phyloP scores from a whole-genome alignment of 2,797 vertebrate species.

The Nothura maculosa region DNA sequence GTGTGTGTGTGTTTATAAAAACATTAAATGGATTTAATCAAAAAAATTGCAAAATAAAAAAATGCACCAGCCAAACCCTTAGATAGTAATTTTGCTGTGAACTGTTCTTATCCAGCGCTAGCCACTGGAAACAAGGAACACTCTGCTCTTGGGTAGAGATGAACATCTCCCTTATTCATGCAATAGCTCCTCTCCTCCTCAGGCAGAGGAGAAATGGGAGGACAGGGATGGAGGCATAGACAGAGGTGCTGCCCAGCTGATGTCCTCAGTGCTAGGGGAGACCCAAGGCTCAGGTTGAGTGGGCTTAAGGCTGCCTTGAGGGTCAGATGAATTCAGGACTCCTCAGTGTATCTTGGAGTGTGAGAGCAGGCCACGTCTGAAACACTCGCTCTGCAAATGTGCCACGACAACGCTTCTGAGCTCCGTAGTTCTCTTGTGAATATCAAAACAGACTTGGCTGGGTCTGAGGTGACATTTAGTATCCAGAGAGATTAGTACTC shows the following conservation, averaged over 20 bases:
- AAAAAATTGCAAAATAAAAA: not conserved
- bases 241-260: not conserved
- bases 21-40: not conserved
- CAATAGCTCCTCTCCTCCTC: not conserved
- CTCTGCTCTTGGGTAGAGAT: not conserved
- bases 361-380: not conserved
- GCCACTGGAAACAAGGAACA: not conserved
- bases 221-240: rapidly evolving
- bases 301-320: not conserved
- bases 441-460: not conserved
- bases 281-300: not conserved
- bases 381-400: not conserved
- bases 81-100: not conserved
- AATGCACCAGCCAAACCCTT: not conserved
- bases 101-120: not conserved
- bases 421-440: not conserved
- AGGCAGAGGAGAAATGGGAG: rapidly evolving
- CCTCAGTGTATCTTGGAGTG: not conserved
- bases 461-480: not conserved
- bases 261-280: not conserved
- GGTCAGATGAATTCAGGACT: not conserved
- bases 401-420: not conserved
- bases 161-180: not conserved
- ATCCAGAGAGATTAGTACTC: not conserved
- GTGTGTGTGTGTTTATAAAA: not conserved